Evolutionary conservation across 2,888 invertebrate genomes (phyloP).

Genomic region (Mesodorylaimus sp.): DNA sequence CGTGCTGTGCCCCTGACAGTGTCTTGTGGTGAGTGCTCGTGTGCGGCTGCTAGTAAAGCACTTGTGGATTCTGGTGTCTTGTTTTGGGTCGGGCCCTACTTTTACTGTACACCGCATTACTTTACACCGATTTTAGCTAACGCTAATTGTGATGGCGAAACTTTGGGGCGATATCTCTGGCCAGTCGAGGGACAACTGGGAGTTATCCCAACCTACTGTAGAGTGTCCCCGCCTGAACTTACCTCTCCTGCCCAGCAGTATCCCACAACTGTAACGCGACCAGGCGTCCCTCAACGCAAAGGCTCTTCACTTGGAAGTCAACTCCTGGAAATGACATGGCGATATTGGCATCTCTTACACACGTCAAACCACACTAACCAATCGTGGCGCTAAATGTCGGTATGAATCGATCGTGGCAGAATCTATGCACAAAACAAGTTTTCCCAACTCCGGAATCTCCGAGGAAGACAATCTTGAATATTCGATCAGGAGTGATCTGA

Average conservation of each 20-base stretch:
- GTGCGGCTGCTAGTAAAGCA: too few species aligned
- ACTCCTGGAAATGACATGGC: slow-evolving; percentile 30
- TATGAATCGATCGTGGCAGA: slow-evolving; percentile 38
- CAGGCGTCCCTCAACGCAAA: slow-evolving; percentile 29
- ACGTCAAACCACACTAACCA: slow-evolving; percentile 20
- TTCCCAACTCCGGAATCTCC: slow-evolving; percentile 42
- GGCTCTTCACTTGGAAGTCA: slow-evolving; percentile 39
- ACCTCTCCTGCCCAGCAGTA: slow-evolving; percentile 41
- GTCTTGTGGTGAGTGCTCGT: too few species aligned
- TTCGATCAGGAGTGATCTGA: slow-evolving; percentile 28
- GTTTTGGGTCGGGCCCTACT: too few species aligned
- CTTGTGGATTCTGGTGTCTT: too few species aligned
- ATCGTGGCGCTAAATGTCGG: slow-evolving; percentile 39
- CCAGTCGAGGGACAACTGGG: too few species aligned
- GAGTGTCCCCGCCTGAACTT: too few species aligned
- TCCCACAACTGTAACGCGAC: slow-evolving; percentile 39
- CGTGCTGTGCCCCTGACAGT: too few species aligned
- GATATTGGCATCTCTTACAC: not conserved
- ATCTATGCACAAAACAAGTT: slow-evolving; percentile 40
- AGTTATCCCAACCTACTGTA: too few species aligned
- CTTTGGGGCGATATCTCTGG: too few species aligned
- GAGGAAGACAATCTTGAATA: slow-evolving; percentile 41
- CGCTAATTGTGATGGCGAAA: too few species aligned
- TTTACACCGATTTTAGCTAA: too few species aligned
- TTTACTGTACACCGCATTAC: too few species aligned